Conservation (phyloP, 1,140 invertebrate species). For the Aphis craccivora region DNA sequence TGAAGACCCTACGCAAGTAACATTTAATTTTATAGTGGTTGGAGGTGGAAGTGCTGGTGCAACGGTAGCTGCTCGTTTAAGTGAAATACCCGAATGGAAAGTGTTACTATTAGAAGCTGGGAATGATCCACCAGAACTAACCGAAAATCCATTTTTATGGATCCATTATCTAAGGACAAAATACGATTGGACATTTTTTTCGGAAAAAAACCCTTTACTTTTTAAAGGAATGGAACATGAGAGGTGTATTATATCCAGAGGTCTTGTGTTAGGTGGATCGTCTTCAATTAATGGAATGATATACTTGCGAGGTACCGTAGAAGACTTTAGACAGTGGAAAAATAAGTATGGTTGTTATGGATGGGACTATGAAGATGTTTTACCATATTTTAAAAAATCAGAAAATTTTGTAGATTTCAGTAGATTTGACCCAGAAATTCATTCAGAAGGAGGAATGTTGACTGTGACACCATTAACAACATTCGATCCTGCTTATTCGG, state of each 20-base stretch:
- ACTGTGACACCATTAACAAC: constrained; percentile 73
- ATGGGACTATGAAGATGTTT: constrained; percentile 71
- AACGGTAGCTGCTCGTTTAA: constrained; percentile 68
- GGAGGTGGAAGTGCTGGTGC: constrained; percentile 69
- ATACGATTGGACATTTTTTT: constrained; percentile 49
- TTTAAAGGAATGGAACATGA: constrained; percentile 61
- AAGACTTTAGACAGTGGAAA: constrained; percentile 71
- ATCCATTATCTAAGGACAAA: background rate
- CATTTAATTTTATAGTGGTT: constrained; percentile 64
- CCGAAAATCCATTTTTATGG: constrained; percentile 58
- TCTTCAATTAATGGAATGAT: constrained; percentile 73
- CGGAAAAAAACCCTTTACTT: background rate
- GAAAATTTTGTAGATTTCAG: constrained; percentile 69
- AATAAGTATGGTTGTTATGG: constrained; percentile 63
- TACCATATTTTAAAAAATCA: constrained; percentile 82
- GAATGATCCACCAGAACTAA: constrained; percentile 69
- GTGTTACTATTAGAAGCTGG: constrained; percentile 69
- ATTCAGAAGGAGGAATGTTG: constrained; percentile 72
- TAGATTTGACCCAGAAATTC: constrained; percentile 68
- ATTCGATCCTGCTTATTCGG: constrained; percentile 67
- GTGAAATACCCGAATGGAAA: constrained; percentile 70
- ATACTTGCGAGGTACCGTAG: constrained; percentile 69
- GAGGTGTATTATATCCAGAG: constrained; percentile 60
- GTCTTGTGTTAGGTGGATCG: constrained; percentile 72
- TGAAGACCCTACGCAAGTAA: background rate